phyloP scores from a whole-genome alignment of 2,797 vertebrate genomes.

The Hydrolagus colliei region DNA sequence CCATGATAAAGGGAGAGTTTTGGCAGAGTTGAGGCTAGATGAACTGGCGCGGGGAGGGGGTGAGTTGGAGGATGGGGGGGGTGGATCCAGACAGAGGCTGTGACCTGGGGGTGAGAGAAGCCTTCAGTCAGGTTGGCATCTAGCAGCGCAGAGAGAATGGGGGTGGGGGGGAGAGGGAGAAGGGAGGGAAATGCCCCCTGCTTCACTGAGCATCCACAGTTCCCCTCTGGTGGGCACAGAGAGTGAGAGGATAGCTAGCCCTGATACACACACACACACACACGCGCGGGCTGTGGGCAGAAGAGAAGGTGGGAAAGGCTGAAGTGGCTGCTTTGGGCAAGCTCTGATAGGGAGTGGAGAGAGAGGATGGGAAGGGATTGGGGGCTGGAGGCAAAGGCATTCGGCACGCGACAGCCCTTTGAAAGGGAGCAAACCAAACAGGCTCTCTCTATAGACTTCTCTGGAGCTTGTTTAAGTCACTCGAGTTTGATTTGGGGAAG shows the following conservation, averaged over 20 bases:
- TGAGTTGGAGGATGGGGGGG: neutral
- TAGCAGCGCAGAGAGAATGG: slow-evolving; percentile 55
- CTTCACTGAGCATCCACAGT: neutral
- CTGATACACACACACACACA: neutral
- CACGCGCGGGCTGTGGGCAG: neutral
- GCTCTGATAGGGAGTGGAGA: neutral
- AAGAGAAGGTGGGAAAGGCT: neutral
- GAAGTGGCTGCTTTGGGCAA: neutral
- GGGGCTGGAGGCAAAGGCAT: neutral
- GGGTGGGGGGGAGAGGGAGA: slow-evolving; percentile 34
- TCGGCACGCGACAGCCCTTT: slow-evolving; percentile 21
- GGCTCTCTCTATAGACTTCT: slow-evolving; percentile 47
- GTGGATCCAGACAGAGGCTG: slow-evolving; percentile 6
- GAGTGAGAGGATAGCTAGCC: neutral
- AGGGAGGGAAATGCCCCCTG: slow-evolving; percentile 48
- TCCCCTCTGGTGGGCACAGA: neutral
- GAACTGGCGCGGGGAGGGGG: no score
- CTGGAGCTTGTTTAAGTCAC: slow-evolving; percentile 49
- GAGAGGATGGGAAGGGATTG: neutral
- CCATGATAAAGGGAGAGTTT: neutral
- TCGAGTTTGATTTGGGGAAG: slow-evolving; percentile 42
- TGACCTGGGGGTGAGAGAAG: neutral
- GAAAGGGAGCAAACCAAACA: neutral
- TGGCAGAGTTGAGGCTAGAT: neutral
- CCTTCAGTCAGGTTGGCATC: slow-evolving; percentile 48